Conservation (phyloP, 2,888 invertebrate genomes). For the Hirtodrosophila confusa region DNA sequence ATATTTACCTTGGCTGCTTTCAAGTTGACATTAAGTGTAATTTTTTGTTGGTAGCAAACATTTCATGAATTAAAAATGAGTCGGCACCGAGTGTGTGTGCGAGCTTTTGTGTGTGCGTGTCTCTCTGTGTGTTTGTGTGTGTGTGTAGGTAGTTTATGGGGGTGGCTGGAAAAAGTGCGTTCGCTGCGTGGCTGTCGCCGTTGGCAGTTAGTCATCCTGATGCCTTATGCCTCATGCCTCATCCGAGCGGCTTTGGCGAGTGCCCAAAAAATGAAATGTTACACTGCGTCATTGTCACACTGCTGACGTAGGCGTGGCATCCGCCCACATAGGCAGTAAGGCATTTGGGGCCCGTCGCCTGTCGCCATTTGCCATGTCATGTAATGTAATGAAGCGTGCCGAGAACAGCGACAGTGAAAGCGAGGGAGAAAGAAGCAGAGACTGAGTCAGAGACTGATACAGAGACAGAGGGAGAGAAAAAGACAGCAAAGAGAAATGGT, state of each 20-base stretch:
- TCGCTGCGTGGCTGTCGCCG: constrained; percentile 62
- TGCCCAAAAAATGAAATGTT: constrained; percentile 55
- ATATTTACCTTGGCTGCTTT: constrained; percentile 34
- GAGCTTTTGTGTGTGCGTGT: constrained; percentile 3
- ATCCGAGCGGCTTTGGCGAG: constrained; percentile 17
- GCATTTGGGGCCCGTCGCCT: constrained; percentile 42
- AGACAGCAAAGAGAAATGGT: constrained; percentile 15
- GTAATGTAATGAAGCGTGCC: constrained; percentile 73
- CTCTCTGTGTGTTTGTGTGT: constrained; percentile 14
- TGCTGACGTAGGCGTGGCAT: constrained; percentile 40
- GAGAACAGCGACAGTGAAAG: constrained; percentile 3
- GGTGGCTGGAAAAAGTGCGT: constrained; percentile 61
- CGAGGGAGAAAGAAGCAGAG: constrained; percentile 6
- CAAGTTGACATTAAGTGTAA: constrained; percentile 75
- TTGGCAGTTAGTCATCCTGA: constrained; percentile 72
- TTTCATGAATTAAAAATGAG: constrained; percentile 79
- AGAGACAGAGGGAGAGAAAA: constrained; percentile 1
- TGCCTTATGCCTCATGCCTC: constrained; percentile 30
- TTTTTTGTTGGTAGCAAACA: constrained; percentile 73
- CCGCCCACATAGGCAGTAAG: constrained; percentile 24
- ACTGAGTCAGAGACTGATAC: not conserved
- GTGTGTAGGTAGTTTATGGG: constrained; percentile 31
- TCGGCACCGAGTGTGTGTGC: constrained; percentile 10
- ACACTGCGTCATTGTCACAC: constrained; percentile 75
- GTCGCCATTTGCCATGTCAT: constrained; percentile 68